These are phyloP conservation scores for Polypedilum pembai DNA, from an alignment of 1,140 invertebrate genomes.

Conservation along the genomic window DNA sequence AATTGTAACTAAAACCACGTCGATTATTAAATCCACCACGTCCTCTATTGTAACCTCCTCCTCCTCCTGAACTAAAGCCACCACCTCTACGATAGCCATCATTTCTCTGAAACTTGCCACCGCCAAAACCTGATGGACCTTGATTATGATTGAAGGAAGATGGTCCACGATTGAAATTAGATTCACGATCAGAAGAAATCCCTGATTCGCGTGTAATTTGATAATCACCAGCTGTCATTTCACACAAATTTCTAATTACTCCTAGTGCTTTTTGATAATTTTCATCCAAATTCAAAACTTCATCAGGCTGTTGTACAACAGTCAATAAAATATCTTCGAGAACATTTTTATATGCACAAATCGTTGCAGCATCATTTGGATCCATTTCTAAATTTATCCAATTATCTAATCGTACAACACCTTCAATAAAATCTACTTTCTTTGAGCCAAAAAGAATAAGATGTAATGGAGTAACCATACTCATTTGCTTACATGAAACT, in stretches of 20 bases:
- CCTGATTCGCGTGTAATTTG: slow-evolving; percentile 50
- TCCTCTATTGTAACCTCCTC: no score
- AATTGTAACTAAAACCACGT: not conserved
- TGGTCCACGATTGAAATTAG: slow-evolving; percentile 29
- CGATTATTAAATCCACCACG: not conserved
- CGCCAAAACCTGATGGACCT: slow-evolving; percentile 32
- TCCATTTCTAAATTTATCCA: slow-evolving; percentile 90
- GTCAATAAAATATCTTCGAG: slow-evolving; percentile 77
- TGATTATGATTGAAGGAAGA: slow-evolving; percentile 29
- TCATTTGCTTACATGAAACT: slow-evolving; percentile 96
- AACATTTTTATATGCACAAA: slow-evolving; percentile 78
- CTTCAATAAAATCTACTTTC: slow-evolving; percentile 72
- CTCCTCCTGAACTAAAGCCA: not conserved
- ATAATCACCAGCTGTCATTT: slow-evolving; percentile 62
- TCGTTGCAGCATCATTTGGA: slow-evolving; percentile 62
- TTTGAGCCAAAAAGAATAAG: slow-evolving; percentile 82
- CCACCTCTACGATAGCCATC: not conserved
- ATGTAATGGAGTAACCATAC: slow-evolving; percentile 92
- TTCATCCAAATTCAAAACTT: slow-evolving; percentile 49
- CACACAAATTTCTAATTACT: slow-evolving; percentile 60
- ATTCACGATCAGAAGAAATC: slow-evolving; percentile 37
- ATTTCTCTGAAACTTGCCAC: not conserved
- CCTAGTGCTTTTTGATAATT: slow-evolving; percentile 52
- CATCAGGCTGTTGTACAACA: slow-evolving; percentile 69
- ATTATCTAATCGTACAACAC: slow-evolving; percentile 73